Base-by-base conservation (phyloP, 2,888 invertebrate genomes). In the Nysson spinosus region DNA sequence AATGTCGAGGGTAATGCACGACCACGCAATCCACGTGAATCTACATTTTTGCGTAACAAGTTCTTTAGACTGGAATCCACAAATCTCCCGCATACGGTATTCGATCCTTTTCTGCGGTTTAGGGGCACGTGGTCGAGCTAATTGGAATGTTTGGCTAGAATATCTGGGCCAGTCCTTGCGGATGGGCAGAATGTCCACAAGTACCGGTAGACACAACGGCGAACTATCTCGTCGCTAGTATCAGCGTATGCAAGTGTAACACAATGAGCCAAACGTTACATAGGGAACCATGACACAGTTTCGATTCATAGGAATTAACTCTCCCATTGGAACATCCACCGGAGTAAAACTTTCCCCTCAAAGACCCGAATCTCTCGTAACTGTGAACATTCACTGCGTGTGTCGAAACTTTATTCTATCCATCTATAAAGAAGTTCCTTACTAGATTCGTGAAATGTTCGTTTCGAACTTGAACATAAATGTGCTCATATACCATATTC, bases 141-240 rank as follows among this genome's bases (percentile, higher is more conserved):
- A 83, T 82, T 82, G 78, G 78, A 81, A 81, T 81, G 79, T 82
- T 83, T 78, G 79, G 75, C 70, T 66, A 75, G 76, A 73, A 77
- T 82, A 81, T 82, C 79, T 81, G 78, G 79, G 78, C 69, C 80
- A 77, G 62, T 47, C 69, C 71, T 54, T 67, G 62, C 58, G 66
- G 57, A 58, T 58, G 22, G 56, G 35, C 49, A 51, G 65, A 65
- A 72, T 56, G 60, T 39, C 51, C 39, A 14, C 46, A 20, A 50
- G 51, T 43, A 54, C 34, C 19, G 49, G 40, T 24, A 17, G 19
- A 40, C 40, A 24, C 22, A 57, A 34, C 26, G 46, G 26, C 30
- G 49, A 37, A 54, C 44, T 46, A 55, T 28, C 34, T 49, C 35
- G 47, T 22, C 40, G 39, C 46, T 30, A 30, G 28, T 49, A 34